Conservation (phyloP, 2,797 vertebrate genomes). For the Falco biarmicus region DNA sequence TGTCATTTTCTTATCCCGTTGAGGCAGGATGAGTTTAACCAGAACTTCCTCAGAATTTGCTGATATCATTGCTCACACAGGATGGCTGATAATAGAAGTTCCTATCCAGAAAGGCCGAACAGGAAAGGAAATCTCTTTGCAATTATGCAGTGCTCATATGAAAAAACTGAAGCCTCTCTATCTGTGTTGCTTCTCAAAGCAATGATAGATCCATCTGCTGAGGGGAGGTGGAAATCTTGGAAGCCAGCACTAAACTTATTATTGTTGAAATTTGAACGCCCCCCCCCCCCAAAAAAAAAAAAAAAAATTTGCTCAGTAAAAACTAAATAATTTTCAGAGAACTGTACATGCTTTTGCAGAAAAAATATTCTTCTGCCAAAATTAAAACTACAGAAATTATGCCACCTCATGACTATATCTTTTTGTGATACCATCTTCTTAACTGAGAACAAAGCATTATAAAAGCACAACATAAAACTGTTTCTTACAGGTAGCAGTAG, state of each 20-base stretch:
- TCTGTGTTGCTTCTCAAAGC: neutral
- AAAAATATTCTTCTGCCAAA: neutral
- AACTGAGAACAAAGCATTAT: neutral
- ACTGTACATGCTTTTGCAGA: neutral
- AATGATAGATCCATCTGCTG: neutral
- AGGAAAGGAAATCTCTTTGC: constrained; percentile 2
- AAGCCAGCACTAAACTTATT: neutral
- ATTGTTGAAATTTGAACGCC: neutral
- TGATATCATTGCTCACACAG: neutral
- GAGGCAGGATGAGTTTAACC: constrained; percentile 4
- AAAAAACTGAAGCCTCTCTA: neutral
- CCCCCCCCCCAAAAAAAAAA: too few species aligned
- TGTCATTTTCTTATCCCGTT: constrained; percentile 16
- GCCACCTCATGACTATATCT: neutral
- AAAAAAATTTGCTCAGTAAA: neutral
- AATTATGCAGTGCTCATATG: constrained; percentile 8
- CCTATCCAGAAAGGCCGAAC: neutral
- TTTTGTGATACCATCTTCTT: neutral
- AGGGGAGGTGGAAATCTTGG: neutral
- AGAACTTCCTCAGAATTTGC: constrained; percentile 43
- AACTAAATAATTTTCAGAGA: neutral
- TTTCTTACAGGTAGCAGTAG: neutral
- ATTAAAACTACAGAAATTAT: neutral
- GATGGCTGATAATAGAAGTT: constrained; percentile 28
- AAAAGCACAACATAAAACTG: neutral